Evolutionary conservation across 1,140 invertebrate species (phyloP), one percentile per base, ranked within the genome.

Genomic region (Ips typographus): DNA sequence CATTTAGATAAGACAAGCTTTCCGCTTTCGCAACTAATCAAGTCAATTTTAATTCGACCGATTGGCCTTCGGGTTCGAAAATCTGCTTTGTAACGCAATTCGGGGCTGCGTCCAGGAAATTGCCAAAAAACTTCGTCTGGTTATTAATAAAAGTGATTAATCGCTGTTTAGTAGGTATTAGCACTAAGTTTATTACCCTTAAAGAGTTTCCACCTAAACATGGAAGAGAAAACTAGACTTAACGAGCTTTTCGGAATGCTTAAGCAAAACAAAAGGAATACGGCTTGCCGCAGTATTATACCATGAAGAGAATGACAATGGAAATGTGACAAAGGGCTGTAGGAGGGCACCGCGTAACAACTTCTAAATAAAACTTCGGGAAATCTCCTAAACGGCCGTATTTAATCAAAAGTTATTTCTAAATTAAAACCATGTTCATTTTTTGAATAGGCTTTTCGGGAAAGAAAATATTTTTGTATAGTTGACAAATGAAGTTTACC

Each of bases 251-350:
- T 60, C 69, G 44, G 39, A 49, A 65, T 70, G 38, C 62, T 70
- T 70, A 41, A 47, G 22, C 22, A 70, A 53, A 70, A 70, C 68
- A 70, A 70, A 51, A 65, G 62, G 68, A 56, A 70, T 60, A 57
- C 65, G 68, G 68, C 47, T 58, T 39, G 55, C 63, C 68, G 62
- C 68, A 65, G 53, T 44, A 70, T 70, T 70, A 70, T 47, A 58
- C 58, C 41, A 22, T 22, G 22, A 22, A 22, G 22, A 51, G 66
- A 58, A 70, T 65, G 56, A 70, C 51, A 70, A 64, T 36, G 61
- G 47, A 39, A 64, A 64, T 64, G 41, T 64, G 47, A 64, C 61
- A 64, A 64, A 52, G 40, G 61, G 61, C 47, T 49, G 51, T 52
- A 64, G 53, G 60, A 22, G 53, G 44, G 44, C 44, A 49, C 22